A percentile compares a stretch with the other conserved stretches of the same genome.
Evolutionary conservation across 92 coral and sea anemone genomes (phyloP).

Genomic region (Heliopora coerulea): DNA sequence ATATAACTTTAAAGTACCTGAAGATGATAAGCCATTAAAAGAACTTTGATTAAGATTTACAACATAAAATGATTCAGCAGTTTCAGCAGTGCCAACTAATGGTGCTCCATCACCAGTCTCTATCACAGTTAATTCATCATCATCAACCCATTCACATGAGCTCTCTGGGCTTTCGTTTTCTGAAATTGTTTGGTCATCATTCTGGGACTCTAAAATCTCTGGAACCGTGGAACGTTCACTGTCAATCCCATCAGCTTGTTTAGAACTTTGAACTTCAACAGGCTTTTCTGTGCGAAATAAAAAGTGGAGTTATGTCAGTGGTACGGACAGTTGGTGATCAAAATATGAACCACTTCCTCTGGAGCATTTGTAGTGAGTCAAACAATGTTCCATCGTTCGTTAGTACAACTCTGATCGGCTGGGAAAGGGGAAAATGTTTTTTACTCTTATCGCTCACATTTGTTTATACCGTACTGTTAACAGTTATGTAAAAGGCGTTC

Average conservation of each 20-base stretch:
- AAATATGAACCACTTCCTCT: no score
- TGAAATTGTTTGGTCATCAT: not conserved
- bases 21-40: conserved; percentile 53
- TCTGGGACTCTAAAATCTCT: not conserved
- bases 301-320: no score
- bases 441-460: no score
- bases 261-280: not conserved
- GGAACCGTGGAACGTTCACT: not conserved
- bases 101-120: conserved; percentile 96
- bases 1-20: conserved; percentile 53
- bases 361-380: no score
- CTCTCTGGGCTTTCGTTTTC: conserved; percentile 9
- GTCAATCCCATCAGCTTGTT: not conserved
- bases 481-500: no score
- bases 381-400: no score
- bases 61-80: conserved; percentile 66
- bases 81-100: conserved; percentile 72
- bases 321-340: no score
- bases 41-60: conserved; percentile 68
- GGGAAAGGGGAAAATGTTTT: no score
- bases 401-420: no score
- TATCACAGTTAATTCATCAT: conserved; percentile 76
- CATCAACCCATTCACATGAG: conserved; percentile 58
- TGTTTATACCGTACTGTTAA: no score
- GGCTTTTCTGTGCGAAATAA: not conserved